These are phyloP conservation scores for Ochlodes sylvanus DNA, from an alignment of 2,888 invertebrate genomes.

Conservation along the genomic window DNA sequence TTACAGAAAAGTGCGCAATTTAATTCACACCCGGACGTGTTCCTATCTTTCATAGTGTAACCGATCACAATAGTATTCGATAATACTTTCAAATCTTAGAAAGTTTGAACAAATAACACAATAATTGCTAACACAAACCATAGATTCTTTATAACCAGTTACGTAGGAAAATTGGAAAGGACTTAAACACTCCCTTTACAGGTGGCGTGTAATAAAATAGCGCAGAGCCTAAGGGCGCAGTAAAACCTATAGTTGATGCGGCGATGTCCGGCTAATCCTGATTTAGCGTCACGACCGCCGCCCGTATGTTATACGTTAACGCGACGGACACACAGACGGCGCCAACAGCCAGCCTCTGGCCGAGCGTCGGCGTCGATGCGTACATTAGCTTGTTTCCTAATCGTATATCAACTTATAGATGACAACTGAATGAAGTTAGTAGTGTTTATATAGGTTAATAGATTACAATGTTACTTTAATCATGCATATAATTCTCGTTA, in stretches of 20 bases:
- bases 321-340: slow-evolving; percentile 54
- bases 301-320: slow-evolving; percentile 71
- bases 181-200: slow-evolving; percentile 13
- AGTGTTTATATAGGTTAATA: too few relatives aligned
- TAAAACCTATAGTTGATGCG: slow-evolving; percentile 75
- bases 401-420: too few relatives aligned
- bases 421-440: too few relatives aligned
- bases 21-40: background rate
- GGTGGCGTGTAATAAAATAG: slow-evolving; percentile 73
- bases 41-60: background rate
- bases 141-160: slow-evolving; percentile 12
- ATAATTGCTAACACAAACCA: background rate
- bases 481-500: too few relatives aligned
- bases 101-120: background rate
- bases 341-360: background rate
- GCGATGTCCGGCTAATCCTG: slow-evolving; percentile 78
- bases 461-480: too few relatives aligned
- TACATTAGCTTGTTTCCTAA: too few relatives aligned
- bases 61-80: background rate
- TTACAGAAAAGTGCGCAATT: background rate
- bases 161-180: slow-evolving; percentile 24
- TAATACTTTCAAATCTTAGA: slow-evolving; percentile 7
- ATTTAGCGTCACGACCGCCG: slow-evolving; percentile 72
- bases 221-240: slow-evolving; percentile 58
- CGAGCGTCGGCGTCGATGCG: background rate